Conservation (phyloP, 2,797 vertebrate species). For the Tinamus major region DNA sequence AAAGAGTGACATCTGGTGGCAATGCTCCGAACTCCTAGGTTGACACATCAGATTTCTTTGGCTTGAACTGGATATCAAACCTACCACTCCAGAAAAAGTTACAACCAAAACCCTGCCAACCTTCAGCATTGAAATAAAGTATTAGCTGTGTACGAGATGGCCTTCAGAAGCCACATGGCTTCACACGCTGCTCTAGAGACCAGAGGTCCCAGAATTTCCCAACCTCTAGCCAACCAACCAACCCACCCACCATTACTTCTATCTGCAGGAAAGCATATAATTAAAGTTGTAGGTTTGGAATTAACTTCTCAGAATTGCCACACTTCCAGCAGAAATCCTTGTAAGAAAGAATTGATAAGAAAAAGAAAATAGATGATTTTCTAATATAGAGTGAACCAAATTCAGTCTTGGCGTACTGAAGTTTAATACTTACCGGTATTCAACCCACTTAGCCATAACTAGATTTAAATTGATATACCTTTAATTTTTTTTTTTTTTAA, state of each 20-base stretch:
- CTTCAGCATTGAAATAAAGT: background rate
- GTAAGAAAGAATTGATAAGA: background rate
- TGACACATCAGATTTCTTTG: background rate
- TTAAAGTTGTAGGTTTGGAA: background rate
- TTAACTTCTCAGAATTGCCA: background rate
- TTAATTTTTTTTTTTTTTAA: background rate
- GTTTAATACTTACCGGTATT: background rate
- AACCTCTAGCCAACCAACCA: background rate
- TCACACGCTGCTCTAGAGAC: accelerated
- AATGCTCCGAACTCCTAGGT: conserved; percentile 23
- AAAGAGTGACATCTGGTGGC: conserved; percentile 80
- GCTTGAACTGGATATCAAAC: background rate
- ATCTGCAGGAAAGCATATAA: background rate
- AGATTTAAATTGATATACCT: background rate
- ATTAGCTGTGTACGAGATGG: background rate
- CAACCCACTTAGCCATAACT: background rate
- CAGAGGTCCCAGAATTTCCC: background rate
- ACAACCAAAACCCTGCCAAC: background rate
- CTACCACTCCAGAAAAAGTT: accelerated
- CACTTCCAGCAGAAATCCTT: background rate
- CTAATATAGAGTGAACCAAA: background rate
- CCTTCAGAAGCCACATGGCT: accelerated
- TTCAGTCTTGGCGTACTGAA: background rate
- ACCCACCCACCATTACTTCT: background rate
- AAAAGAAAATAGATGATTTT: background rate